Conservation (phyloP, 2,888 invertebrate species). For the Rhamnusium bicolor region DNA sequence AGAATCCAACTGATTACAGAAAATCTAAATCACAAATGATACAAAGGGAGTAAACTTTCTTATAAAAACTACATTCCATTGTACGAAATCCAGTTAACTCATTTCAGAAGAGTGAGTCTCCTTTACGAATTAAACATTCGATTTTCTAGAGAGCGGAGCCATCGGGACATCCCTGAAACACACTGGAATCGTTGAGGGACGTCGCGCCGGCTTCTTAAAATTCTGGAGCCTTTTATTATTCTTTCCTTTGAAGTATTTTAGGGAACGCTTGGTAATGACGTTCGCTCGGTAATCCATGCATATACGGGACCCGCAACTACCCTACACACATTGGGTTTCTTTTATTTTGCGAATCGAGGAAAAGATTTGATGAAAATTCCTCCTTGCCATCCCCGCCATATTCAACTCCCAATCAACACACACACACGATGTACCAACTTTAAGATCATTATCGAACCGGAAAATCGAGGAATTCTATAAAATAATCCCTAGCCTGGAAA, state of each 20-base stretch:
- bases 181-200: not conserved
- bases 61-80: slow-evolving; percentile 65
- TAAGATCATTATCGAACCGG: slow-evolving; percentile 47
- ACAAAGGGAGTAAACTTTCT: slow-evolving; percentile 64
- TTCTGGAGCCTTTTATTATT: slow-evolving; percentile 53
- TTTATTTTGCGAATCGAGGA: slow-evolving; percentile 60
- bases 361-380: slow-evolving; percentile 59
- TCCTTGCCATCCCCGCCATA: slow-evolving; percentile 35
- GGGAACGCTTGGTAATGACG: slow-evolving; percentile 67
- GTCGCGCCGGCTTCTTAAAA: slow-evolving; percentile 49
- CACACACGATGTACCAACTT: slow-evolving; percentile 44
- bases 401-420: slow-evolving; percentile 48
- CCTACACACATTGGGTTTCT: slow-evolving; percentile 58
- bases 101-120: slow-evolving; percentile 63
- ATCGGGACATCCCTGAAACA: not conserved
- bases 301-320: slow-evolving; percentile 61
- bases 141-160: slow-evolving; percentile 54
- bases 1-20: slow-evolving; percentile 58
- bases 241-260: slow-evolving; percentile 68
- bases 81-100: slow-evolving; percentile 67
- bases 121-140: slow-evolving; percentile 64
- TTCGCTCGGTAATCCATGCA: slow-evolving; percentile 69
- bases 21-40: slow-evolving; percentile 65
- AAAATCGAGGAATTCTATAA: slow-evolving; percentile 39
- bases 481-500: slow-evolving; percentile 32